phyloP scores from a whole-genome alignment of 2,888 invertebrate genomes.

The Ectemnius lituratus region DNA sequence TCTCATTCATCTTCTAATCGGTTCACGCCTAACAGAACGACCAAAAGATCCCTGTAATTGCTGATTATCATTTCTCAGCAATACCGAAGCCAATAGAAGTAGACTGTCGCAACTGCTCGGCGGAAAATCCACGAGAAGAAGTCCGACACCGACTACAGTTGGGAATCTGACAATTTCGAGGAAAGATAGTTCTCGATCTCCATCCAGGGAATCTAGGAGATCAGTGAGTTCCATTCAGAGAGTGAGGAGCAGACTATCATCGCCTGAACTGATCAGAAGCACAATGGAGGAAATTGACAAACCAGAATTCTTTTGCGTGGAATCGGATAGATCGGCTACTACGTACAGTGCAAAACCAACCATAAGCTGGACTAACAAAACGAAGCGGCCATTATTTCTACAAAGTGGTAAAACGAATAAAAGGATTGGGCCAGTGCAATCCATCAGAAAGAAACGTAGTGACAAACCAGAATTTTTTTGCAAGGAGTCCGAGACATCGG shows the following conservation, averaged over 20 bases:
- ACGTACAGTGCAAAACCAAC: not conserved
- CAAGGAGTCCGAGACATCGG: constrained; percentile 18
- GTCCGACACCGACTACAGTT: too few species aligned
- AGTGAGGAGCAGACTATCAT: too few species aligned
- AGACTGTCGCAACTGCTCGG: not conserved
- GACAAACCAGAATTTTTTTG: constrained; percentile 14
- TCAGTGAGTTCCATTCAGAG: constrained; percentile 7
- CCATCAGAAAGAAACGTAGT: too few species aligned
- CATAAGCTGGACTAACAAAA: too few species aligned
- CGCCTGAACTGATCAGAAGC: not conserved
- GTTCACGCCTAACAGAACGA: not conserved
- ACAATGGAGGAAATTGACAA: too few species aligned
- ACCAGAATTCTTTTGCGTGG: constrained; percentile 27
- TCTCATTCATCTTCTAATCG: not conserved
- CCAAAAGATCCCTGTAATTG: not conserved
- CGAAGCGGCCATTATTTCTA: not conserved
- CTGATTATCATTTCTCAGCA: not conserved
- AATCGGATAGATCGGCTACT: constrained; percentile 23
- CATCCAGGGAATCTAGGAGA: not conserved
- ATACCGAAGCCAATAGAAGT: not conserved
- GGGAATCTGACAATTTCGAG: too few species aligned
- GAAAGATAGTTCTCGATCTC: not conserved
- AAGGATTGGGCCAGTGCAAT: not conserved
- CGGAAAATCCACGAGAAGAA: too few species aligned
- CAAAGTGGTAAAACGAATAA: not conserved